These are phyloP conservation scores for Callopanchax toddi DNA, from an alignment of 2,113 vertebrate species.

Conservation along the genomic window DNA sequence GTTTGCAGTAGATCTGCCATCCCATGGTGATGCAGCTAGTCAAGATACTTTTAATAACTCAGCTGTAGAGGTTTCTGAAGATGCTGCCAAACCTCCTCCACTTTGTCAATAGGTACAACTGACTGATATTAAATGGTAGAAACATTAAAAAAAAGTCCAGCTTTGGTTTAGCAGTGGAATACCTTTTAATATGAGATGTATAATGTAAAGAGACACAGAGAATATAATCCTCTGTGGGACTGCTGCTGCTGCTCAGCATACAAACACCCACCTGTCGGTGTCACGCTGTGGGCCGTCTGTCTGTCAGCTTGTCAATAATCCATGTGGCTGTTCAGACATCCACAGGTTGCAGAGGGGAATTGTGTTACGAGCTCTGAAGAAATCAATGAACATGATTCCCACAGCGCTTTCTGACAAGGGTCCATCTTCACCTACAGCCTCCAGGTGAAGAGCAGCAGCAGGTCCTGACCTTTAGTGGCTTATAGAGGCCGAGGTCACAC, in stretches of 20 bases:
- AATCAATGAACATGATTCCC: not conserved
- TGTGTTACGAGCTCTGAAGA: not conserved
- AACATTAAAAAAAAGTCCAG: too few species aligned
- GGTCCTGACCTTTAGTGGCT: too few species aligned
- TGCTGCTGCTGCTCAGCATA: not conserved
- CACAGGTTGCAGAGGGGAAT: not conserved
- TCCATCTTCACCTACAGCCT: not conserved
- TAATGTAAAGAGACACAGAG: too few species aligned
- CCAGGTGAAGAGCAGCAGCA: not conserved
- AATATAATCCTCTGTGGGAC: not conserved
- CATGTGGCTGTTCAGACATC: not conserved
- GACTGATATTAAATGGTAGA: too few species aligned
- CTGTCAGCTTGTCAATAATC: not conserved
- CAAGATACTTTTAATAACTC: too few species aligned
- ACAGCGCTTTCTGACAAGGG: not conserved
- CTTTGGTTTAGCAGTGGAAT: too few species aligned
- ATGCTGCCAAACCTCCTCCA: too few species aligned
- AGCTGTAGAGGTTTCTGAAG: too few species aligned
- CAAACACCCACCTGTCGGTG: not conserved
- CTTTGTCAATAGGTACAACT: too few species aligned
- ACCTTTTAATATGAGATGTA: too few species aligned
- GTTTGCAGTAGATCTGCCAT: too few species aligned
- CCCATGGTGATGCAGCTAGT: too few species aligned
- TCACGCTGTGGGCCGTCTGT: not conserved
- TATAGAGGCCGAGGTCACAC: not conserved